Percentiles rank a stretch among this genome's conserved stretches.
These are phyloP conservation scores for Selenia dentaria DNA, from an alignment of 2,888 invertebrate genomes.

Conservation along the genomic window DNA sequence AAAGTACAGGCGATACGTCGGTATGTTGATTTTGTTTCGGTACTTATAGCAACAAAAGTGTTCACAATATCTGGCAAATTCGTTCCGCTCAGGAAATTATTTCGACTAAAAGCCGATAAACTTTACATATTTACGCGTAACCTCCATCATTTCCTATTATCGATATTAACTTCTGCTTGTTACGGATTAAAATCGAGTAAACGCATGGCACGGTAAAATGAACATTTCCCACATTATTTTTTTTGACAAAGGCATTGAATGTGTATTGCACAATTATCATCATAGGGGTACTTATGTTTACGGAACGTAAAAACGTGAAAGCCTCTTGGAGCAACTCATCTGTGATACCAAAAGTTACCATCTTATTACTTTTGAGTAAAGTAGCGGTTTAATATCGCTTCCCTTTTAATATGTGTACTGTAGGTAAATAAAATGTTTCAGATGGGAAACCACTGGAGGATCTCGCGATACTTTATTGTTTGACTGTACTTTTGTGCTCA, in stretches of 20 bases:
- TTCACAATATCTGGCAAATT: too few relatives aligned
- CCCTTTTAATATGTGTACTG: slow-evolving; percentile 5
- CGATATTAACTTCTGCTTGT: too few relatives aligned
- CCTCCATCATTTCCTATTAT: too few relatives aligned
- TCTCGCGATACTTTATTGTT: slow-evolving; percentile 4
- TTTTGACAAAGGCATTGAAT: background rate
- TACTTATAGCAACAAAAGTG: too few relatives aligned
- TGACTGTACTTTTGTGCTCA: slow-evolving; percentile 1
- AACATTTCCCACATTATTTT: too few relatives aligned
- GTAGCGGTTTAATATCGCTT: background rate
- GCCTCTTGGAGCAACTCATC: slow-evolving; percentile 1
- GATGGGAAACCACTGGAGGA: background rate
- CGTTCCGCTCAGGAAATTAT: too few relatives aligned
- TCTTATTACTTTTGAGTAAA: background rate
- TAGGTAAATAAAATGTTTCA: slow-evolving; percentile 4
- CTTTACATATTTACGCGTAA: too few relatives aligned
- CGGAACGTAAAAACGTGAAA: slow-evolving; percentile 4
- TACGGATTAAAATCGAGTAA: too few relatives aligned
- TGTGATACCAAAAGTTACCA: background rate
- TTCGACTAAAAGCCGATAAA: too few relatives aligned
- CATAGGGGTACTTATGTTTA: background rate
- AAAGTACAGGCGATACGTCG: too few relatives aligned
- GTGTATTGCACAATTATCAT: slow-evolving; percentile 6
- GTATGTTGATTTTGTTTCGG: too few relatives aligned
- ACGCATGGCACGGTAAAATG: too few relatives aligned